phyloP scores from a whole-genome alignment of 2,888 invertebrate species.

The Drosophila birchii region DNA sequence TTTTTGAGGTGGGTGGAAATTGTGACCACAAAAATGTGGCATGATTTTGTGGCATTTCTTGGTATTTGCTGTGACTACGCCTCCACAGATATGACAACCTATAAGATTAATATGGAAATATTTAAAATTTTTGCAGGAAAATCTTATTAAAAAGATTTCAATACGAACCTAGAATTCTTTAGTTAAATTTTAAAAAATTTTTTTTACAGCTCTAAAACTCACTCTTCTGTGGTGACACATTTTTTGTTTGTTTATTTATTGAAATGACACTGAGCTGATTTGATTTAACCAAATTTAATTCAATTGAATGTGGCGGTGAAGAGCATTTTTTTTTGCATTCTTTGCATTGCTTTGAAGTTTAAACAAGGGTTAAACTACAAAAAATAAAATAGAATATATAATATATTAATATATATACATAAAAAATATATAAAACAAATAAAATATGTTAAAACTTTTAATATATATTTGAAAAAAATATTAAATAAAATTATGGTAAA shows the following conservation, averaged over 20 bases:
- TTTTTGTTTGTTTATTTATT: constrained; percentile 52
- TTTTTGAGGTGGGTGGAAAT: constrained; percentile 52
- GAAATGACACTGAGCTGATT: constrained; percentile 67
- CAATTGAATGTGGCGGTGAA: constrained; percentile 59
- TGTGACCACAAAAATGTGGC: constrained; percentile 47
- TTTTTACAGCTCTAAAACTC: constrained; percentile 4
- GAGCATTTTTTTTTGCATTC: constrained; percentile 12
- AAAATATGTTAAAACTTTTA: too few species aligned
- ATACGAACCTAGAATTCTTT: too few species aligned
- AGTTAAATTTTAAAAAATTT: neutral
- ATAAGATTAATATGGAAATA: neutral
- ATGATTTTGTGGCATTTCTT: constrained; percentile 40
- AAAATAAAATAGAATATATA: neutral
- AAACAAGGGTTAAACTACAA: constrained; percentile 8
- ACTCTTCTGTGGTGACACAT: constrained; percentile 41
- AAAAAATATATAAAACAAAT: too few species aligned
- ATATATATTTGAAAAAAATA: too few species aligned
- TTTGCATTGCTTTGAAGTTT: neutral
- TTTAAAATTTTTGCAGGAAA: too few species aligned
- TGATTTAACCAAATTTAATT: constrained; percentile 65
- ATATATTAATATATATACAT: too few species aligned
- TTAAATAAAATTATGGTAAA: too few species aligned
- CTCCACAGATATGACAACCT: neutral
- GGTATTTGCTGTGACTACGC: neutral
- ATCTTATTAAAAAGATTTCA: neutral